These are phyloP conservation scores for Mechanitis mazaeus DNA, from an alignment of 2,888 invertebrate species.

Conservation along the genomic window DNA sequence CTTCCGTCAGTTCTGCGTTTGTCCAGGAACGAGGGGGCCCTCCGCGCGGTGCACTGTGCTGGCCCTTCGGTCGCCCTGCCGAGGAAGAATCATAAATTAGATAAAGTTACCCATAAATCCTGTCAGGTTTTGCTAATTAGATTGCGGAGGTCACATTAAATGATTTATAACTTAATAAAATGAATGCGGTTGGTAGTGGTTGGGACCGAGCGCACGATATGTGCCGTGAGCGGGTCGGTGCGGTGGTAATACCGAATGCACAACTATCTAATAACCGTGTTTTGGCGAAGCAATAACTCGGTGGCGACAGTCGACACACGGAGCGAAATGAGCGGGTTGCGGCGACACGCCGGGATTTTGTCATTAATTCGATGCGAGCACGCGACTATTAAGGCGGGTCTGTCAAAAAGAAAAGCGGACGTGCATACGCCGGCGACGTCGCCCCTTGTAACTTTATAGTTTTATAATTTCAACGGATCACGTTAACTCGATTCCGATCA, in stretches of 20 bases:
- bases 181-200: slow-evolving; percentile 40
- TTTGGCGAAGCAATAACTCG: slow-evolving; percentile 54
- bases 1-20: slow-evolving; percentile 92
- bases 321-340: slow-evolving; percentile 66
- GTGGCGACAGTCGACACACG: slow-evolving; percentile 44
- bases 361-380: slow-evolving; percentile 70
- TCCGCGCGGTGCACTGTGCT: slow-evolving; percentile 92
- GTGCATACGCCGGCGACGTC: slow-evolving; percentile 67
- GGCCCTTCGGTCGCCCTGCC: slow-evolving; percentile 90
- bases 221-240: slow-evolving; percentile 56
- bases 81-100: slow-evolving; percentile 36
- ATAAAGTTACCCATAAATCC: slow-evolving; percentile 3
- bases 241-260: slow-evolving; percentile 58
- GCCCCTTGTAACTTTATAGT: slow-evolving; percentile 65
- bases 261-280: slow-evolving; percentile 71
- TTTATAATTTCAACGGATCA: slow-evolving; percentile 69
- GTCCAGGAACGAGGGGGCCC: slow-evolving; percentile 95
- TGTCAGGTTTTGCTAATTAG: slow-evolving; percentile 48
- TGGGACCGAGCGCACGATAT: slow-evolving; percentile 52
- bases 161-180: slow-evolving; percentile 56
- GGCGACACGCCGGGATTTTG: slow-evolving; percentile 62
- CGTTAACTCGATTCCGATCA: slow-evolving; percentile 71
- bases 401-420: slow-evolving; percentile 66
- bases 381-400: slow-evolving; percentile 69
- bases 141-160: slow-evolving; percentile 46